phyloP scores from a whole-genome alignment of 2,113 vertebrate species.

The Buteo buteo region DNA sequence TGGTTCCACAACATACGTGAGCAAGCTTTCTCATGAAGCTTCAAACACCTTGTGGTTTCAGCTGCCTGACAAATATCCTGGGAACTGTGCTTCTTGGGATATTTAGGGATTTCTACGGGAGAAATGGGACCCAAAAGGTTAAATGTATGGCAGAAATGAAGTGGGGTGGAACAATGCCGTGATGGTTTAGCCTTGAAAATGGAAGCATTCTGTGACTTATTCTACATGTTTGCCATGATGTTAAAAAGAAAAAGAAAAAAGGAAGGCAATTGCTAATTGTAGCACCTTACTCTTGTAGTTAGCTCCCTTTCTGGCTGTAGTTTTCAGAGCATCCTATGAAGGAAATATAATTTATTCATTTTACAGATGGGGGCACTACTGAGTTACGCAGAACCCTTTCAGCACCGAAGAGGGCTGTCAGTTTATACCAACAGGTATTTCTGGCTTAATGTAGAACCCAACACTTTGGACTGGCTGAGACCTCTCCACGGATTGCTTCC shows the following conservation, averaged over 20 bases:
- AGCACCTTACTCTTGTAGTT: background rate
- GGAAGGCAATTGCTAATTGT: accelerated
- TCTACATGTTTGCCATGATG: accelerated
- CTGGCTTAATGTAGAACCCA: accelerated
- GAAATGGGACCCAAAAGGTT: background rate
- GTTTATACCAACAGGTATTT: accelerated
- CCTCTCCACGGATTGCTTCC: accelerated
- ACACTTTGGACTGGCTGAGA: background rate
- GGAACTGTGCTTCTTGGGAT: background rate
- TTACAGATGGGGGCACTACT: background rate
- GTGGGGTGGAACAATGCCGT: no score
- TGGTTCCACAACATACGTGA: background rate
- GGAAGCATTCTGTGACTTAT: background rate
- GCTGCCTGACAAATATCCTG: background rate
- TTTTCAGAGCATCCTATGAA: background rate
- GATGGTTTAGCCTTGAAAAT: background rate
- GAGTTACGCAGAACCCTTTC: background rate
- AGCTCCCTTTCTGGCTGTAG: background rate
- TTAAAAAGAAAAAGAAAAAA: background rate
- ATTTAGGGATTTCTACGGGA: background rate
- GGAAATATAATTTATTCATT: background rate
- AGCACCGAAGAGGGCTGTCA: accelerated
- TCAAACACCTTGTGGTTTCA: background rate
- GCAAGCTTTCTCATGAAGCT: background rate
- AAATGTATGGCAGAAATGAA: background rate